These are phyloP conservation scores for Ia io DNA, from an alignment of 2,113 vertebrate genomes.

Conservation along the genomic window DNA sequence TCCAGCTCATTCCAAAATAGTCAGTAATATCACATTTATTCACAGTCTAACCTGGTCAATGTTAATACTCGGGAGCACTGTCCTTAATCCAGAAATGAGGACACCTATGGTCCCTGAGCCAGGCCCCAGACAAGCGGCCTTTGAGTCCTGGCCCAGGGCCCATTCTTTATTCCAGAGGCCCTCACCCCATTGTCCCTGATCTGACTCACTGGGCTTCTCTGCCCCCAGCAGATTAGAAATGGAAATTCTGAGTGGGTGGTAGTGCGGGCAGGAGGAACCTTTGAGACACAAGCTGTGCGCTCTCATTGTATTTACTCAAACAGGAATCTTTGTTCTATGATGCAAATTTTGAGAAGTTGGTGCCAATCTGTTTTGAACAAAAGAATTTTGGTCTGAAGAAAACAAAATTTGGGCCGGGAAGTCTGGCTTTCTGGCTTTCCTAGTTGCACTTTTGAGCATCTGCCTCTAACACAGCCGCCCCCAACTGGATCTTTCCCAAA, in stretches of 20 bases:
- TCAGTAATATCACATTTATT: neutral
- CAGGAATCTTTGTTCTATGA: constrained; percentile 71
- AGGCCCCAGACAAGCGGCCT: neutral
- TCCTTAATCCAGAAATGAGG: neutral
- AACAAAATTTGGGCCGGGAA: constrained; percentile 65
- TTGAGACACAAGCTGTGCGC: constrained; percentile 64
- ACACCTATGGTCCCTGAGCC: neutral
- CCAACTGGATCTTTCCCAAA: constrained; percentile 44
- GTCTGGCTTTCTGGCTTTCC: constrained; percentile 73
- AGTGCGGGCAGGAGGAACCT: constrained; percentile 51
- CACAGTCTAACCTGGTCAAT: neutral
- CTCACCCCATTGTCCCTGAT: neutral
- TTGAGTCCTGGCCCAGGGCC: neutral
- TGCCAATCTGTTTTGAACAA: constrained; percentile 76
- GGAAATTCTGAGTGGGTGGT: constrained; percentile 18
- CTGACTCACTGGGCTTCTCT: neutral
- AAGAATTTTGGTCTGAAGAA: constrained; percentile 75
- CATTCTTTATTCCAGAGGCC: neutral
- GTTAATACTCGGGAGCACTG: neutral
- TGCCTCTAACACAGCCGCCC: constrained; percentile 44
- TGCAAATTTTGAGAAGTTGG: constrained; percentile 75
- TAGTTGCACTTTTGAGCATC: constrained; percentile 66
- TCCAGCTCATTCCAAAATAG: neutral
- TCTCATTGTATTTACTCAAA: constrained; percentile 69
- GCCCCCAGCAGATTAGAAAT: constrained; percentile 27